Base-by-base conservation (phyloP, 2,113 vertebrate genomes). In the Taurulus bubalis region DNA sequence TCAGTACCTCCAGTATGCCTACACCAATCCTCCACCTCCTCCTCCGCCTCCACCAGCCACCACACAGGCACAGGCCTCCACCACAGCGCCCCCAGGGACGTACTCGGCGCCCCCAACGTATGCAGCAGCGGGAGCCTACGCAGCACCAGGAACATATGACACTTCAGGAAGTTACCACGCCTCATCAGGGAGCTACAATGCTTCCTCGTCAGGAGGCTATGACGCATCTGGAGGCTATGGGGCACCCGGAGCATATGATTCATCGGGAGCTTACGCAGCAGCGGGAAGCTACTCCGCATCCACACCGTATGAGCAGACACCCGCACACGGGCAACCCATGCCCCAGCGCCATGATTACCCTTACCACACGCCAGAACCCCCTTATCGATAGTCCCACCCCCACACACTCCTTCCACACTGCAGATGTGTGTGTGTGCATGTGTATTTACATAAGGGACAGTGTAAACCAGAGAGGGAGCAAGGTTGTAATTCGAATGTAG, bases 251-350 rank as follows among this genome's bases (percentile, higher is more conserved):
- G 90, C 90, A 77, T 94, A 94, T 84, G 90, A 87, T 90, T 88
- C 95, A 83, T 82, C 94, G 0, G 93, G 90, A 90, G 88, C 92
- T 87, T 94, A 92, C 75, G 65, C 90, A 34, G 85, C 92, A 80
- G 77, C 89, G 59, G 93, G 86, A 93, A 90, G 75, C 93, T 93
- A 94, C 90, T 90, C 90, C 82, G 63, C 94, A 91, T 92, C 94
- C 89, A 95, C 94, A 95, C 92, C 93, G 95, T 95, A 95, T 95
- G 95, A 95, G 92, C 93, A 94, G 93, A 94, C 95, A 93, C 86
- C 95, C 92, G 91, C 93, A 95, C 95, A 95, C 93, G 93, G 94
- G 94, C 94, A 95, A 89, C 79, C 94, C 93, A 91, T 90, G 92
- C 93, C 94, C 91, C 93, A 92, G 91, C 93, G 90, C 90, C 85